These are phyloP conservation scores for Caradrina kadenii DNA, from an alignment of 2,888 invertebrate species.

Conservation along the genomic window DNA sequence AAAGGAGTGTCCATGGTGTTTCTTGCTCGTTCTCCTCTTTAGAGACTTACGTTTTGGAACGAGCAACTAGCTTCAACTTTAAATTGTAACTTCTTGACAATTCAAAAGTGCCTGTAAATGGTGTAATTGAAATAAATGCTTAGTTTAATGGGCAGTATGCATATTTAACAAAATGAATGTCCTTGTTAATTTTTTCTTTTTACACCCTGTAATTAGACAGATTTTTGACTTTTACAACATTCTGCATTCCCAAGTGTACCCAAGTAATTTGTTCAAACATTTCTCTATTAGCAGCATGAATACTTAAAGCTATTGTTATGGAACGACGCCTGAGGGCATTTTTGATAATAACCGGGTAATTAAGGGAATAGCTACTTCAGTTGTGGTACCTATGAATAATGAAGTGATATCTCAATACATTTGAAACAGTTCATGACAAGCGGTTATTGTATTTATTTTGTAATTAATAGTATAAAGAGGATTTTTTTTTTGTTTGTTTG, in stretches of 20 bases:
- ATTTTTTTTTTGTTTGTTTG: no score
- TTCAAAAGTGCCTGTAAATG: no score
- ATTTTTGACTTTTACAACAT: neutral
- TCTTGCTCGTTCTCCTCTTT: no score
- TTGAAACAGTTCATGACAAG: neutral
- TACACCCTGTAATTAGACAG: neutral
- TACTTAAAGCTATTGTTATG: conserved; percentile 82
- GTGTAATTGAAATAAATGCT: no score
- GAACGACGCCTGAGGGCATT: conserved; percentile 68
- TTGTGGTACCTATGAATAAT: conserved; percentile 43
- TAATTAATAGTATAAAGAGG: no score
- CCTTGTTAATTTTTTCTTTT: neutral
- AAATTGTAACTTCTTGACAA: no score
- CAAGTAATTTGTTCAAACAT: conserved; percentile 80
- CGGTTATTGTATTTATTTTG: no score
- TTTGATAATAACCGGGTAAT: conserved; percentile 71
- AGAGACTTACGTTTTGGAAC: no score
- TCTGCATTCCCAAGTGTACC: conserved; percentile 63
- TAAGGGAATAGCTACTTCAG: conserved; percentile 47
- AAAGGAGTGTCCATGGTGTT: no score
- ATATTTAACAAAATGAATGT: no score
- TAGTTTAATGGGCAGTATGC: no score
- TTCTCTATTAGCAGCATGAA: conserved; percentile 77
- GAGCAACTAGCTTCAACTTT: no score
- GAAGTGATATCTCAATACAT: conserved; percentile 13